A percentile compares a stretch with the other conserved stretches of the same genome.
Conservation (phyloP, 2,797 vertebrate species). For the Alca torda region DNA sequence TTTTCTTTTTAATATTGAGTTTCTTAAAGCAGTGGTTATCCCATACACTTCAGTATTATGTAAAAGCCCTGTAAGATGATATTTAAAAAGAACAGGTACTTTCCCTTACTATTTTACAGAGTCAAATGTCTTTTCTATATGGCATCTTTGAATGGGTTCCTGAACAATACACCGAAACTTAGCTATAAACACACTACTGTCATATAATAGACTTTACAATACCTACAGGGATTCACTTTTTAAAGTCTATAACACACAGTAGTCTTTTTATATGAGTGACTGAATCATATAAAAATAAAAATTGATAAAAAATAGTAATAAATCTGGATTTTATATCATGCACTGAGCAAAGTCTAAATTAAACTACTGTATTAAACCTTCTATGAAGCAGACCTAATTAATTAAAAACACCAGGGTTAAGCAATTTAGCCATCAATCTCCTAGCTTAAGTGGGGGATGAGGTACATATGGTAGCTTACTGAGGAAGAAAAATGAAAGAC, state of each 20-base stretch:
- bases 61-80: slow-evolving; percentile 30
- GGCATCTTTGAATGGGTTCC: slow-evolving; percentile 35
- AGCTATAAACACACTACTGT: slow-evolving; percentile 60
- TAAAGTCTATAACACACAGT: slow-evolving; percentile 67
- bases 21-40: slow-evolving; percentile 44
- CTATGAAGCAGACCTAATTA: slow-evolving; percentile 74
- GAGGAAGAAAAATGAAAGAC: slow-evolving; percentile 73
- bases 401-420: slow-evolving; percentile 77
- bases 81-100: slow-evolving; percentile 31
- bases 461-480: slow-evolving; percentile 68
- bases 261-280: slow-evolving; percentile 53
- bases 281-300: slow-evolving; percentile 75
- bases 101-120: slow-evolving; percentile 38
- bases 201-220: slow-evolving; percentile 65
- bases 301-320: slow-evolving; percentile 76
- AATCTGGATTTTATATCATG: slow-evolving; percentile 73
- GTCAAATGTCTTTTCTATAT: slow-evolving; percentile 44
- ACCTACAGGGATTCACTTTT: slow-evolving; percentile 67
- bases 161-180: slow-evolving; percentile 62
- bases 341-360: slow-evolving; percentile 72
- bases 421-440: slow-evolving; percentile 76
- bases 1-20: slow-evolving; percentile 37
- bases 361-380: slow-evolving; percentile 76
- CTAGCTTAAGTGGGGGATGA: slow-evolving; percentile 66
- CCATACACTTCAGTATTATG: slow-evolving; percentile 1